Base-by-base conservation (phyloP, 2,797 vertebrate species). In the Amphiprion clarkii region DNA sequence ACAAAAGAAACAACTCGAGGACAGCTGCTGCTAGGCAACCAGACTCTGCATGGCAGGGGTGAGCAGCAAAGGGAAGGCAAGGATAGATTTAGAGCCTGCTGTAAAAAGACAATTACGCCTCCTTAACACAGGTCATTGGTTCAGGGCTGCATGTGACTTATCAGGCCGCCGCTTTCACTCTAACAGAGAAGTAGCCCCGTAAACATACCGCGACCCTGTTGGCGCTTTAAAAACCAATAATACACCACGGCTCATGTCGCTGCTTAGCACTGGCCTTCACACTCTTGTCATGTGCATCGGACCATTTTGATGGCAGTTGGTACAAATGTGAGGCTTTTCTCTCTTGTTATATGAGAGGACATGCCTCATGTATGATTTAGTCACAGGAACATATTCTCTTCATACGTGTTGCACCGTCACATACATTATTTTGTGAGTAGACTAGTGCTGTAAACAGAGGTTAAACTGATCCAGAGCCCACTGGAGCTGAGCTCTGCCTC, bases 21-120 rank as follows among this genome's bases (percentile, higher is more conserved):
- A 89, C 79, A 77, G 79, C 69, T 71, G 94, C 94, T 94, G 94
- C 94, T 94, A 94, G 90, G 94, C 90, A 91, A 94, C 92, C 51
- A 0, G 63, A 69, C 66, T 52, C 76, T 72, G 61, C 67, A 19
- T 48, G 64, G 57, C 59, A 79, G 63, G 71, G 81, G 78, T 82
- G 84, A 78, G 67, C 46, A 76, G 84, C 21, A 33, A 57, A 61
- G 66, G 53, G 62, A 86, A 74, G 82, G 84, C 48, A 17, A 63
- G 69, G 82, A 77, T n/a, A 71, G 88, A 91, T 89, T 88, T 90
- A 90, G 77, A 89, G 88, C 65, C 72, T 46, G 78, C 61, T 72
- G 84, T 93, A 91, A 93, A 94, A 94, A 94, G 81, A 94, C 91
- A 94, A 94, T 95, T 94, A 94, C 76, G 75, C 89, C 83, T 92